These are phyloP conservation scores for Cecropterus lyciades DNA, from an alignment of 1,140 invertebrate genomes.

Conservation along the genomic window DNA sequence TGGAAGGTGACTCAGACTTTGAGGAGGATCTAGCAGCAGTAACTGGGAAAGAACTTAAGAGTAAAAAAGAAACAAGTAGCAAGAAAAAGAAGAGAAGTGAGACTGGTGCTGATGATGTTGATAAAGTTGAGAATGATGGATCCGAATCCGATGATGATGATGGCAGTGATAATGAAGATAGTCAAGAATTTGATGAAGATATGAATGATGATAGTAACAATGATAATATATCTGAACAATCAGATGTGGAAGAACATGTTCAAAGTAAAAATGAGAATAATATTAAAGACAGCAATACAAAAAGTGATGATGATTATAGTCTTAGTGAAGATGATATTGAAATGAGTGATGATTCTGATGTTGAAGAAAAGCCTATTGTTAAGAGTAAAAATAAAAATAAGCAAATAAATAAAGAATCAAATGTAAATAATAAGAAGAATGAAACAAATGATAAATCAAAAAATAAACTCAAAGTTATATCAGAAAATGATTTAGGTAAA, in stretches of 20 bases:
- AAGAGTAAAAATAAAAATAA: slow-evolving; percentile 33
- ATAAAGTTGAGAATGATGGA: slow-evolving; percentile 27
- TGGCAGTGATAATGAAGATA: slow-evolving; percentile 41
- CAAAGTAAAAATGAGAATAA: slow-evolving; percentile 1
- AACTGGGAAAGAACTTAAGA: slow-evolving; percentile 69
- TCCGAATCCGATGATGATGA: slow-evolving; percentile 36
- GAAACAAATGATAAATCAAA: slow-evolving; percentile 47
- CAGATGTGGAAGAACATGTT: background rate
- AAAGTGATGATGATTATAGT: background rate
- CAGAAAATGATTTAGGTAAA: slow-evolving; percentile 67
- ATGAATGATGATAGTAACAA: too few species aligned
- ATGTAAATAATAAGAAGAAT: slow-evolving; percentile 25
- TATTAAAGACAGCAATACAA: background rate
- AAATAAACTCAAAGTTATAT: slow-evolving; percentile 53
- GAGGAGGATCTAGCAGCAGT: slow-evolving; percentile 86
- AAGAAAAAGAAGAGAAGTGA: slow-evolving; percentile 40
- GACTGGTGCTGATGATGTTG: slow-evolving; percentile 40
- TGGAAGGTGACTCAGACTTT: slow-evolving; percentile 87
- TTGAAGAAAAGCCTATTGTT: slow-evolving; percentile 43
- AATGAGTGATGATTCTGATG: slow-evolving; percentile 23
- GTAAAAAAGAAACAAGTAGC: slow-evolving; percentile 56
- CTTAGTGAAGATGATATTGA: background rate
- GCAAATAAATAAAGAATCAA: slow-evolving; percentile 11
- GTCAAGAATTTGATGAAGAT: slow-evolving; percentile 18
- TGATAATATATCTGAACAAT: background rate